Evolutionary conservation across 2,113 vertebrate species (phyloP).

Genomic region (Callaeas wilsoni): DNA sequence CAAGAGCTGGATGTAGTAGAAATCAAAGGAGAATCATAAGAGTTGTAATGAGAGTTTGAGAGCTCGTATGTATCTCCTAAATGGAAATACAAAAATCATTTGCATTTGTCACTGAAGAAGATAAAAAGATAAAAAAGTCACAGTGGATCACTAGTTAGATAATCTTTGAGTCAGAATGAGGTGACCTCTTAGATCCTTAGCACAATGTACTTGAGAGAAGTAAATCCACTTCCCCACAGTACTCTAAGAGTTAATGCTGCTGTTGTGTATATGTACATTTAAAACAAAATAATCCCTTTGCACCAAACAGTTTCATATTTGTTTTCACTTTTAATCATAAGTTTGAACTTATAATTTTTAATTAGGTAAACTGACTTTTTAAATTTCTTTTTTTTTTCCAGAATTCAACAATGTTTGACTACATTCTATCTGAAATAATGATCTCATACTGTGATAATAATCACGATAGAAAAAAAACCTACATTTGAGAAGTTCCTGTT

Average conservation of each 20-base stretch:
- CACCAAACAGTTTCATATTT: conserved; percentile 9
- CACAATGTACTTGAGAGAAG: background rate
- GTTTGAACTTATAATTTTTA: conserved; percentile 59
- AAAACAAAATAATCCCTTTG: background rate
- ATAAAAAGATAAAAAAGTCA: background rate
- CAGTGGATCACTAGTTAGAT: background rate
- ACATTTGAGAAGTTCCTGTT: conserved; percentile 49
- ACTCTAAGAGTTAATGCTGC: background rate
- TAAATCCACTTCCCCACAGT: background rate
- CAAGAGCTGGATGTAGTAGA: background rate
- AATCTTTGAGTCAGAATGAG: background rate
- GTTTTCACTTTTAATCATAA: conserved; percentile 47
- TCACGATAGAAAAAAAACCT: conserved; percentile 10
- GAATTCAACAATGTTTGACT: conserved; percentile 42
- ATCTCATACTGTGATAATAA: conserved; percentile 55
- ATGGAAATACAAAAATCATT: background rate
- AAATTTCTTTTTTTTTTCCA: background rate
- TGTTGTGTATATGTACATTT: background rate
- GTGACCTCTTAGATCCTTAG: background rate
- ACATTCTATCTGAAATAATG: conserved; percentile 58
- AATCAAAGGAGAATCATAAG: background rate
- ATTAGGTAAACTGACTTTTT: conserved; percentile 46
- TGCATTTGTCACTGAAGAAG: background rate
- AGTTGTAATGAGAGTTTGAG: background rate
- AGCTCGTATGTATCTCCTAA: background rate